A percentile compares a stretch with the other conserved stretches of the same genome.
Conservation (phyloP, 2,888 invertebrate species). For the Heliconius aoede region DNA sequence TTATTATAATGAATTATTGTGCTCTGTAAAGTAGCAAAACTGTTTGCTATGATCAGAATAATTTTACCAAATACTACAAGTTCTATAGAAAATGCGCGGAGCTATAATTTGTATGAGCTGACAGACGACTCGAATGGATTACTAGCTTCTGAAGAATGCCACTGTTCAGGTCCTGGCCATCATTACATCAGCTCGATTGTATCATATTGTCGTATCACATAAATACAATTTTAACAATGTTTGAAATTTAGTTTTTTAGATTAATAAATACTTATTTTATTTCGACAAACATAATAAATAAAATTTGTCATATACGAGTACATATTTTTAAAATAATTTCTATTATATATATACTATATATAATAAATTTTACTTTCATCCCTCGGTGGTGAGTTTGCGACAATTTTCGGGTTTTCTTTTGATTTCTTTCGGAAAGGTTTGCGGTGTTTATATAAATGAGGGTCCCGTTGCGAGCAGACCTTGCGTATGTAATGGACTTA, state of each 20-base stretch:
- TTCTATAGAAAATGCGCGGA: no score
- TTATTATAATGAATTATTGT: no score
- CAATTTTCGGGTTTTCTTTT: conserved; percentile 30
- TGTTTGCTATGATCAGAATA: neutral
- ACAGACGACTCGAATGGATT: no score
- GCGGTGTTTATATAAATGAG: conserved; percentile 20
- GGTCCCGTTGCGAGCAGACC: conserved; percentile 3
- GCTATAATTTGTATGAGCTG: no score
- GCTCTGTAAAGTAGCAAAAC: neutral
- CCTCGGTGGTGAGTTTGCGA: conserved; percentile 7
- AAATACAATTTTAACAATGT: no score
- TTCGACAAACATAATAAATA: neutral
- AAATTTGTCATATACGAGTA: neutral
- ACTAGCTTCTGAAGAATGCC: no score
- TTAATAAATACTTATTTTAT: neutral
- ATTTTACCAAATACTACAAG: no score
- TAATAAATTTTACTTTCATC: conserved; percentile 19
- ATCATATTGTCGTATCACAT: no score
- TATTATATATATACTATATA: no score
- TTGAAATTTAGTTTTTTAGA: no score
- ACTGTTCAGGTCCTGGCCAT: no score
- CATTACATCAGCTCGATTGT: no score
- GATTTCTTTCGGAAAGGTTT: conserved; percentile 26
- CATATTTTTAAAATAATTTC: neutral
- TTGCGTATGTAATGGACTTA: conserved; percentile 6